Evolutionary conservation across 1,140 invertebrate species (phyloP).

Genomic region (Apocrypta bakeri): DNA sequence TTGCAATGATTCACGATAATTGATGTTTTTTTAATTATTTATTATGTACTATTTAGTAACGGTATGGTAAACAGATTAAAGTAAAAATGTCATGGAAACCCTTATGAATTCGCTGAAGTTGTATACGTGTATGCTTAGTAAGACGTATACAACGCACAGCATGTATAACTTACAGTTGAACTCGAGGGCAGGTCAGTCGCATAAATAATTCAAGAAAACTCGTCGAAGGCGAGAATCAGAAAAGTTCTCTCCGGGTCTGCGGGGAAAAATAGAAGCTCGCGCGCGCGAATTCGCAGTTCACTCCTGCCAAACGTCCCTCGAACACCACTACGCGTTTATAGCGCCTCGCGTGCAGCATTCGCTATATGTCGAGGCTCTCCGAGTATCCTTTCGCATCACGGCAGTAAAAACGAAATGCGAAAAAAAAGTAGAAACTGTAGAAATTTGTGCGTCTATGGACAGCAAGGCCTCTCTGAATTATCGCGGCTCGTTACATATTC

Average conservation of each 20-base stretch:
- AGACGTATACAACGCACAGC: too few species aligned
- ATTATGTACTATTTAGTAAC: too few species aligned
- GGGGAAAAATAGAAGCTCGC: conserved; percentile 59
- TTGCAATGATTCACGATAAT: too few species aligned
- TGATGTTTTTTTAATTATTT: too few species aligned
- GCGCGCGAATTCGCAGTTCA: conserved; percentile 52
- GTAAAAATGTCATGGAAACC: too few species aligned
- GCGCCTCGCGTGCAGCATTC: conserved; percentile 21
- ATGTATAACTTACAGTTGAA: background rate
- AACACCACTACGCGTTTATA: conserved; percentile 32
- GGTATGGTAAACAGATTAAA: too few species aligned
- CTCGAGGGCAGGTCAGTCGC: conserved; percentile 60
- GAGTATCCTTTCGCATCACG: conserved; percentile 19
- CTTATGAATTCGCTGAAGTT: too few species aligned
- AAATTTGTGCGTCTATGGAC: conserved; percentile 18
- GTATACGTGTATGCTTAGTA: too few species aligned
- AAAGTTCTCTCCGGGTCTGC: conserved; percentile 66
- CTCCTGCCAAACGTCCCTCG: conserved; percentile 53
- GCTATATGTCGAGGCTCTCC: background rate
- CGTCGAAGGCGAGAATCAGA: conserved; percentile 57
- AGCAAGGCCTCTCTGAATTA: conserved; percentile 66
- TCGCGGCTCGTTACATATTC: conserved; percentile 73
- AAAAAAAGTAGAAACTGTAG: conserved; percentile 50
- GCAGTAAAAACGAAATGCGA: conserved; percentile 23
- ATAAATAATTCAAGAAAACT: conserved; percentile 69